A percentile compares a stretch with the other conserved stretches of the same genome.
phyloP scores from a whole-genome alignment of 2,113 vertebrate species.

The Cygnus atratus region DNA sequence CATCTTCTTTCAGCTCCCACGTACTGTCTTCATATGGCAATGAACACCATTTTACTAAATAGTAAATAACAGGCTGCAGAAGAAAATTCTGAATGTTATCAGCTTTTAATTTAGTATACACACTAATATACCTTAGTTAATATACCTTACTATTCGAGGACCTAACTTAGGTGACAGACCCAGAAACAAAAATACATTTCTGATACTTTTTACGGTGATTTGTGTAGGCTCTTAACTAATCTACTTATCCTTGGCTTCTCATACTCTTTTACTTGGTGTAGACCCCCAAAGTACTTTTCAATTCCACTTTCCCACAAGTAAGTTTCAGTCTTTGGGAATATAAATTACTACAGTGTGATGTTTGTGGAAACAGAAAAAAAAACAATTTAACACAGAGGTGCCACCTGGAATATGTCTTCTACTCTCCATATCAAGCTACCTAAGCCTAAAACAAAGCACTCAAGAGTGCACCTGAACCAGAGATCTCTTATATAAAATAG shows the following conservation, averaged over 20 bases:
- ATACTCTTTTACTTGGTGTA: neutral
- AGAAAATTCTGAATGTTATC: constrained; percentile 59
- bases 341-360: neutral
- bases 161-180: neutral
- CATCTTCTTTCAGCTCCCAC: constrained; percentile 98
- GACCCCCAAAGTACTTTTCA: neutral
- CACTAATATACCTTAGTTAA: neutral
- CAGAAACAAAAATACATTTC: neutral
- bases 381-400: neutral
- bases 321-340: neutral
- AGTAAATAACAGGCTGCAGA: constrained; percentile 95
- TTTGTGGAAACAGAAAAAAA: neutral
- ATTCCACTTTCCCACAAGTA: neutral
- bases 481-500: neutral
- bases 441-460: neutral
- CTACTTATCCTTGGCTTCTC: neutral
- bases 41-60: constrained; percentile 99
- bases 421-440: neutral
- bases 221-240: neutral
- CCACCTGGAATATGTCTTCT: neutral
- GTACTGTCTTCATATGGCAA: constrained; percentile 98
- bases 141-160: neutral
- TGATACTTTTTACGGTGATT: neutral
- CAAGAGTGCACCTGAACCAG: neutral
- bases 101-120: constrained; percentile 51